Base-by-base conservation (phyloP, 53 echinoderm and acorn worm species). In the Arbacia lixula region DNA sequence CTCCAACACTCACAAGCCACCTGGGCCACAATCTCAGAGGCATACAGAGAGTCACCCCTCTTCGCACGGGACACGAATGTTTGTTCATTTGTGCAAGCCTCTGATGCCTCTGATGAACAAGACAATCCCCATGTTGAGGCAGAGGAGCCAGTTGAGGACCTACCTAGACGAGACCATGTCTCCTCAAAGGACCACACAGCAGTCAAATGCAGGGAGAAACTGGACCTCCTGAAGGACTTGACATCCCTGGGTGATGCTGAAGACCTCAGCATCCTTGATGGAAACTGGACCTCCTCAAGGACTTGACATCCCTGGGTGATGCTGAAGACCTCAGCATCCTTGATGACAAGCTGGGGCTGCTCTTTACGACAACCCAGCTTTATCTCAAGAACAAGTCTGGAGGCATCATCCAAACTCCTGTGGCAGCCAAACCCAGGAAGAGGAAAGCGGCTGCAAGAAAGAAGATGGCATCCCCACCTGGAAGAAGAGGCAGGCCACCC, bases 381-480 rank as follows among this genome's bases (percentile, higher is more conserved):
- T 24, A 24, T 58, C 58, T 58, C 19, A 58, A 58, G 58, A 58
- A 8, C 58, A 58, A 58, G 25, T 19, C 58, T n/a, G 58, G 25
- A 9, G 58, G 2, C 58, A 58, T 58, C 22, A 24, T 2, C 19
- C n/a, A 58, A 22, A 58, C 58, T n/a, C 58, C 58, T 58, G 58
- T 58, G 58, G 58, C 22, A 24, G 58, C 58, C 58, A 58, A 58
- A 58, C 58, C 58, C 58, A 58, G 6, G 58, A 58, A 58, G 58
- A 58, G 58, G 25, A 58, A 58, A 24, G 58, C 58, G 8, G 22
- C 16, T n/a, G 8, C 19, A n/a, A 24, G 8, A n/a, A 24, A 58
- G 58, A 58, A n/a, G 19, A 24, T 17, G 19, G 20, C 58, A 58
- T 58, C 58, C 58, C 58, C 22, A n/a, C 58, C 58, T 58, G 58